phyloP scores from a whole-genome alignment of 37 sponge, comb jelly and placozoan genomes.

The Haliclona indistincta region DNA sequence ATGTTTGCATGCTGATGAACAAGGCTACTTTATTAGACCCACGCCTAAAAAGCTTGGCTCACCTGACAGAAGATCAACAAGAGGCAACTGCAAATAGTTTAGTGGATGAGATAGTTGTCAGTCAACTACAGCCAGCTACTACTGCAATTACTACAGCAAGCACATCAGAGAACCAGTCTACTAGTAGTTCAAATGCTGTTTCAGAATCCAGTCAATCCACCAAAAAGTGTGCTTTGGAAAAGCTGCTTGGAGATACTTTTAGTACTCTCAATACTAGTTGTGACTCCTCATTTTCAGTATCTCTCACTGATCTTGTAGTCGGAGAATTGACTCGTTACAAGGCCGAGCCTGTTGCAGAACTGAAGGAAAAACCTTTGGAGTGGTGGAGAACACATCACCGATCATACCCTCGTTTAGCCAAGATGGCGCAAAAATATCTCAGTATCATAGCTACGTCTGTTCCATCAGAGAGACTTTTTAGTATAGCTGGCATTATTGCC shows the following conservation, averaged over 20 bases:
- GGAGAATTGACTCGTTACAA: constrained; percentile 4
- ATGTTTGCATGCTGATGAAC: not conserved
- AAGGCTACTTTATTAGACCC: constrained; percentile 10
- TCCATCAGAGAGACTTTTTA: constrained; percentile 29
- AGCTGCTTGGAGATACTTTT: not conserved
- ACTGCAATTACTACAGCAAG: not conserved
- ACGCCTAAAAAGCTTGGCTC: constrained; percentile 1
- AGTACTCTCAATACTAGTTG: not conserved
- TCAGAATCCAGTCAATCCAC: too few species aligned
- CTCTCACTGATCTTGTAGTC: not conserved
- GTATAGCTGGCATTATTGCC: constrained; percentile 7
- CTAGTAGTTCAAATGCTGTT: too few species aligned
- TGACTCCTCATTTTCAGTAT: not conserved
- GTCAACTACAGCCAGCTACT: not conserved
- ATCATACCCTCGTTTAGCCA: constrained; percentile 1
- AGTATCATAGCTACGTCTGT: constrained; percentile 33
- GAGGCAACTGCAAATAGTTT: not conserved
- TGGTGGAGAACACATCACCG: constrained; percentile 5
- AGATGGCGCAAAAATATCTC: constrained; percentile 5
- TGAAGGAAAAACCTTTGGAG: not conserved
- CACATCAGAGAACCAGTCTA: not conserved
- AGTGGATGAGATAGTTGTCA: not conserved
- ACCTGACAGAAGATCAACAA: not conserved
- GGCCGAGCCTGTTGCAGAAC: not conserved
- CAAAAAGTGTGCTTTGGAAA: not conserved